phyloP scores from a whole-genome alignment of 2,888 invertebrate species.

The Dromius quadrimaculatus region DNA sequence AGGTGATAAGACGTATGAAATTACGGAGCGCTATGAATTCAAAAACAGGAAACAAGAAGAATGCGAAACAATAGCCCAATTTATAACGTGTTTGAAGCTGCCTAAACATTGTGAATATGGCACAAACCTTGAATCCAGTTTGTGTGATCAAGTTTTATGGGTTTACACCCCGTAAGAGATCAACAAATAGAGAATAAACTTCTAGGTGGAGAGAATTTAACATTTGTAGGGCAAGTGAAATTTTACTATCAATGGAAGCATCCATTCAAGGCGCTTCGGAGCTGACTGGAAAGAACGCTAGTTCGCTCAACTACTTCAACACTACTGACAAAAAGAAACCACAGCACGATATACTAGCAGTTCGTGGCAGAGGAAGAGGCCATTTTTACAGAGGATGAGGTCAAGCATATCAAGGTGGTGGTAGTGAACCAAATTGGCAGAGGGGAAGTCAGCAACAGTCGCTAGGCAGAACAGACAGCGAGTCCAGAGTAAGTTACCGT shows the following conservation, averaged over 20 bases:
- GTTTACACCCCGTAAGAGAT: background rate
- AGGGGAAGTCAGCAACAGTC: background rate
- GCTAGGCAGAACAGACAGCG: background rate
- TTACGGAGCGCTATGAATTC: constrained; percentile 53
- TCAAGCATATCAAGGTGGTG: background rate
- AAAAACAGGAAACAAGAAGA: constrained; percentile 52
- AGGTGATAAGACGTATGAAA: constrained; percentile 28
- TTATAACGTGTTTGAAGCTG: constrained; percentile 46
- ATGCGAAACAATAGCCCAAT: constrained; percentile 41
- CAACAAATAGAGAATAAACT: background rate
- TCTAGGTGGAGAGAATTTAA: background rate
- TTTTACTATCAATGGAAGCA: background rate
- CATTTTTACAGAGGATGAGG: background rate
- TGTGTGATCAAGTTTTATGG: background rate
- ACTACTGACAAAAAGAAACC: background rate
- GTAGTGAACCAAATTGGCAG: background rate
- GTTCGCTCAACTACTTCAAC: background rate
- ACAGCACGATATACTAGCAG: background rate
- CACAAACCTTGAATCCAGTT: background rate
- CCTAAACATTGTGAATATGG: constrained; percentile 49
- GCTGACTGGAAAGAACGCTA: background rate
- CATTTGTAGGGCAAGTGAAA: background rate
- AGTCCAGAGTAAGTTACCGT: background rate
- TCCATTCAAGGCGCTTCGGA: background rate
- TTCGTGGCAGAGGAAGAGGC: background rate